Evolutionary conservation across 2,888 invertebrate species (phyloP), one percentile per base, ranked within the genome.

Genomic region (Drosophila greeni): DNA sequence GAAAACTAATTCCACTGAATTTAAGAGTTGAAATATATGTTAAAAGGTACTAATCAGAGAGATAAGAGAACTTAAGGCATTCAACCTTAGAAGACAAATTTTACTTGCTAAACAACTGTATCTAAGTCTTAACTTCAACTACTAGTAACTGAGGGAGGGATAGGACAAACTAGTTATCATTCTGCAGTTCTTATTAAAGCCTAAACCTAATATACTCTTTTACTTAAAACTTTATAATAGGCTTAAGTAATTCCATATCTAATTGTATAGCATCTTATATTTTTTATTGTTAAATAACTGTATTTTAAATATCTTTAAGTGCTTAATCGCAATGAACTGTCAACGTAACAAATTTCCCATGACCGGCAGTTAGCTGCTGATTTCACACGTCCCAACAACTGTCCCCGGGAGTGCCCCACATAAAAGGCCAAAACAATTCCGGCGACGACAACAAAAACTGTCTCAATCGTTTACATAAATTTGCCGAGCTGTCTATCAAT

Each of bases 391-490:
- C 39, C 64, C 34, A 39, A 6, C 40, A 34, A 55, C 49, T 52
- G 26, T 49, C 54, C 45, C 37, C 37, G 14, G 16, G 36, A 42
- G 36, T 34, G 33, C 31, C 23, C 33, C 33, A 40, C 12, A 20
- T 26, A 26, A 53, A 56, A 56, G 24, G 9, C 33, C 16, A 54
- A 54, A 37, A 9, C 57, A 54, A 43, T 34, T 18, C 16, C 33
- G n/a, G 40, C 11, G 33, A 34, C 42, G 12, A 23, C 16, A 54
- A 14, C 29, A 11, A 55, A 70, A 64, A 66, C 48, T 56, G 74
- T 74, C 74, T 76, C 72, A 53, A 57, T 48, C 47, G 65, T 72
- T 82, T 71, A 76, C 69, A 82, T 78, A 78, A 82, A 81, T 81
- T 78, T 73, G 67, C 66, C 55, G 34, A 26, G 65, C 58, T 60